These are phyloP conservation scores for Cyclopterus lumpus DNA, from an alignment of 2,797 vertebrate species.

Conservation along the genomic window DNA sequence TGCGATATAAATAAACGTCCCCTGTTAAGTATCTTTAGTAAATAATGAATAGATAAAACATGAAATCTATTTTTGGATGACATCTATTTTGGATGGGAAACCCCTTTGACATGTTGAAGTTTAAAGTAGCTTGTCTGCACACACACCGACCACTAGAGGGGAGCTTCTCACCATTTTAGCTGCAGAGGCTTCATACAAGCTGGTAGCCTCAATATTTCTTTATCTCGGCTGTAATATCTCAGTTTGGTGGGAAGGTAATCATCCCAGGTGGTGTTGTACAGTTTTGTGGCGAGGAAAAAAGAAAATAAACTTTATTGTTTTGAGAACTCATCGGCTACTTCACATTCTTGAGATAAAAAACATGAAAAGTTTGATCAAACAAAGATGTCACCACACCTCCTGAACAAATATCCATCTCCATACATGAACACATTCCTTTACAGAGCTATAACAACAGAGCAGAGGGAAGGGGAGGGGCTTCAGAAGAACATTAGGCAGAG, in stretches of 20 bases:
- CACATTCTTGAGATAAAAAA: constrained; percentile 53
- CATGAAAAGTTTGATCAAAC: constrained; percentile 37
- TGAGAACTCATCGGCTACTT: constrained; percentile 14
- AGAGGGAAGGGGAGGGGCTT: neutral
- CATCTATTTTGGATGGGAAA: neutral
- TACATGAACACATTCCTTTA: constrained; percentile 23
- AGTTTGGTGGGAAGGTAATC: constrained; percentile 1
- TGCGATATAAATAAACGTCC: neutral
- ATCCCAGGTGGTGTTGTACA: neutral
- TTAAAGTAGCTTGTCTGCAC: neutral
- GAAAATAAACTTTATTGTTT: constrained; percentile 11
- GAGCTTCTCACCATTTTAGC: constrained; percentile 13
- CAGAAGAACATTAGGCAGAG: neutral
- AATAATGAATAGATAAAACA: neutral
- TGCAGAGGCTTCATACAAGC: neutral
- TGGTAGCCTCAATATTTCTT: neutral
- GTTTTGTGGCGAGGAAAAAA: constrained; percentile 34
- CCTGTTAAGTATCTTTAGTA: neutral
- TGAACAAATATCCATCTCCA: constrained; percentile 48
- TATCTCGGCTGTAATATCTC: neutral
- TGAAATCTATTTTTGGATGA: neutral
- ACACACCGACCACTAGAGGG: constrained; percentile 58
- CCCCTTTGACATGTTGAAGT: neutral
- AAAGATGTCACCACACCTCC: constrained; percentile 54
- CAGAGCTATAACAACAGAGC: constrained; percentile 2